These are phyloP conservation scores for Pocillopora verrucosa DNA, from an alignment of 64 coral and sea anemone genomes.

Conservation along the genomic window DNA sequence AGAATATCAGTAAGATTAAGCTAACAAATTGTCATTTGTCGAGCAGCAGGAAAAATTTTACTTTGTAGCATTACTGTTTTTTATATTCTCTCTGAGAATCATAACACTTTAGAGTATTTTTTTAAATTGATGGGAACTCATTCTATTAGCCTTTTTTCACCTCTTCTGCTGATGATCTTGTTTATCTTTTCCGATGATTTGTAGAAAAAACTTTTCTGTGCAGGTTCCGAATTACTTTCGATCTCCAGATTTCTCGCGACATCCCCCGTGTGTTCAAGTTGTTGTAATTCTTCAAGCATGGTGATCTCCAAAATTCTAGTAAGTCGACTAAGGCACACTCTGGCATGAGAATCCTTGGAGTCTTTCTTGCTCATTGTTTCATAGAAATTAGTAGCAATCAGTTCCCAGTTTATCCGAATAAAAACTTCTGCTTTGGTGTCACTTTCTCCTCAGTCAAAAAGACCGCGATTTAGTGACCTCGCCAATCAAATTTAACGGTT, in stretches of 20 bases:
- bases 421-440: neutral
- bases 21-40: no score
- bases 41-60: no score
- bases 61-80: no score
- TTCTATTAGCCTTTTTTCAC: slow-evolving; percentile 7
- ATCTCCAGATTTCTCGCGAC: slow-evolving; percentile 77
- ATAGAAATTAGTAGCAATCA: neutral
- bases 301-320: slow-evolving; percentile 78
- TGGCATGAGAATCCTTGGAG: slow-evolving; percentile 64
- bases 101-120: neutral
- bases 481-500: slow-evolving; percentile 79
- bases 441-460: slow-evolving; percentile 14
- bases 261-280: slow-evolving; percentile 74
- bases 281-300: slow-evolving; percentile 81
- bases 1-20: no score
- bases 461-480: slow-evolving; percentile 62
- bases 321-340: slow-evolving; percentile 74
- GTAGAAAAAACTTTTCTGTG: slow-evolving; percentile 63
- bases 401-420: neutral
- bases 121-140: neutral
- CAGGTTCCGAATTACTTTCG: slow-evolving; percentile 30
- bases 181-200: slow-evolving; percentile 81
- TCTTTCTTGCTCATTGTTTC: slow-evolving; percentile 69
- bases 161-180: slow-evolving; percentile 66
- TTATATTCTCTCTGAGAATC: no score